Evolutionary conservation across 2,888 invertebrate species (phyloP).

Genomic region (Tetropium fuscum): DNA sequence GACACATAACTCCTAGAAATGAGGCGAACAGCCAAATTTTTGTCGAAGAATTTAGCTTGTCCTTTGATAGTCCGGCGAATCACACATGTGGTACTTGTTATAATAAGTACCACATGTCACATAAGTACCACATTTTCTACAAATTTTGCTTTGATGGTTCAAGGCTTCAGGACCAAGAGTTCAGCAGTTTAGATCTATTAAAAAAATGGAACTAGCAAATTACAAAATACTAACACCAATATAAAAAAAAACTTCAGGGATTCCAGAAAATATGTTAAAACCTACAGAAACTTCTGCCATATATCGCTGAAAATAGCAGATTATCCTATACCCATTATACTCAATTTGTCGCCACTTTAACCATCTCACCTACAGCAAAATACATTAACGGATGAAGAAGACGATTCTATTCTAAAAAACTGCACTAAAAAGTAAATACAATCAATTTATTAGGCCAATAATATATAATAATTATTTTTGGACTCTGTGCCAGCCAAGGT

Average conservation of each 20-base stretch:
- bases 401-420: too few species aligned
- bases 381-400: neutral
- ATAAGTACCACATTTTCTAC: neutral
- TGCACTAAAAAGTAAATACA: too few species aligned
- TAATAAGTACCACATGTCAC: too few species aligned
- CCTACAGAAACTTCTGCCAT: neutral
- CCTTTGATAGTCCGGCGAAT: too few species aligned
- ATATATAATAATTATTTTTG: too few species aligned
- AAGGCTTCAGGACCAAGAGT: neutral
- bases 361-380: neutral
- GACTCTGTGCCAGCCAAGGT: too few species aligned
- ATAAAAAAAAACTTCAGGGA: neutral
- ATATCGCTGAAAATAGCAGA: neutral
- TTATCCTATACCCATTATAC: neutral
- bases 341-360: neutral
- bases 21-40: neutral
- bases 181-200: neutral
- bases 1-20: neutral
- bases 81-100: neutral
- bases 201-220: neutral
- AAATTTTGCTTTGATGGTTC: neutral
- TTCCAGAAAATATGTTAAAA: too few species aligned
- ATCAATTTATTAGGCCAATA: too few species aligned
- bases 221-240: neutral
- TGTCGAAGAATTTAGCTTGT: too few species aligned